Evolutionary conservation across 37 sponge, comb jelly and placozoan species (phyloP), one percentile per base, ranked within the genome.

Genomic region (Trichoplax adhaerens): DNA sequence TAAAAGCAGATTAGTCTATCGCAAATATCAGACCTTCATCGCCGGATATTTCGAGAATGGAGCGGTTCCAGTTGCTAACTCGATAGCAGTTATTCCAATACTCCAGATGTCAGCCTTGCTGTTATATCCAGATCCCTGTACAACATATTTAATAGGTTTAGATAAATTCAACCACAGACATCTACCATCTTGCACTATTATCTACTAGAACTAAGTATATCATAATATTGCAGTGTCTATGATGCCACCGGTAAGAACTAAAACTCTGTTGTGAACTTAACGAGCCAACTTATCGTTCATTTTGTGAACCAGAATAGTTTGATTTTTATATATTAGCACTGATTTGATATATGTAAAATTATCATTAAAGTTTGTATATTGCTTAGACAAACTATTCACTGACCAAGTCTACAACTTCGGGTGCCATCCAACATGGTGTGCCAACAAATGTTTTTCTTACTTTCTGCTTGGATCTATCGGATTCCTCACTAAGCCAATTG

Each of bases 341-440:
- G 29, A 29, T 29, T 29, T 29, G 29, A 29, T 29, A 29, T 29
- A 29, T 29, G 29, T 29, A 29, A 29, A 29, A 29, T 29, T 29
- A 29, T 29, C 29, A 29, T 29, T 29, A 29, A 29, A 29, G 29
- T 29, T 29, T 29, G 29, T 29, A 29, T 29, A 29, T 29, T 29
- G 29, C 29, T 29, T 29, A 29, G 29, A 29, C 29, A 29, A 29
- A 29, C 29, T 2, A 3, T 4, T 2, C 49, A 78, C 65, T 50
- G 54, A 83, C 84, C 81, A 85, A 86, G 65, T 93, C 89, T 86
- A 88, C 88, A 8, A 93, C 94, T 68, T 95, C 97, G 0, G 97
- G 97, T 1, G 97, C 91, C 97, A 95, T 95, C 97, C 97, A 95
- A 61, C 97, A 95, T 0, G 97, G 97, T 2, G 97, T 95, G 4